phyloP scores from a whole-genome alignment of 1,140 invertebrate species.

The Berghia stephanieae region DNA sequence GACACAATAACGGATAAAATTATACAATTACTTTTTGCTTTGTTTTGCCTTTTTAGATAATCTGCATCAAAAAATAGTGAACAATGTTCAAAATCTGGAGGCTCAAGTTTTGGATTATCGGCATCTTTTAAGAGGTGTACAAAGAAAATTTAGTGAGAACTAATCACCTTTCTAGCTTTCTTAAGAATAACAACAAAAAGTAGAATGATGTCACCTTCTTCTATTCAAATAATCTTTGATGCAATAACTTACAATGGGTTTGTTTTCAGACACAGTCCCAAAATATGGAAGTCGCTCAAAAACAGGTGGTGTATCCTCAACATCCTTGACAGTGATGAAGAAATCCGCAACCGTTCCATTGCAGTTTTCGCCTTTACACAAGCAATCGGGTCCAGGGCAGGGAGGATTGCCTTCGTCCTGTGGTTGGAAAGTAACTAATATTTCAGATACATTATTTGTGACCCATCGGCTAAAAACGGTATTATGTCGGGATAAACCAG shows the following conservation, averaged over 20 bases:
- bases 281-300: slow-evolving; percentile 4
- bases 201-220: not conserved
- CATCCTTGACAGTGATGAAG: slow-evolving; percentile 17
- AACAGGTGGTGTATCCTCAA: slow-evolving; percentile 9
- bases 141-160: no score
- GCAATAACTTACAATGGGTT: slow-evolving; percentile 1
- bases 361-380: not conserved
- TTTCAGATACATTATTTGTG: not conserved
- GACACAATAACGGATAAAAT: no score
- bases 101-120: no score
- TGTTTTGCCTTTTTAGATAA: no score
- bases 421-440: not conserved
- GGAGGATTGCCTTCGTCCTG: not conserved
- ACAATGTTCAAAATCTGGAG: no score
- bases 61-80: no score
- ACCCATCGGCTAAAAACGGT: not conserved
- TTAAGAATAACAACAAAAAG: no score
- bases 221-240: not conserved
- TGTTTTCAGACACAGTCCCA: not conserved
- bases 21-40: no score
- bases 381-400: not conserved
- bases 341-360: not conserved
- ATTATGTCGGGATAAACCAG: not conserved
- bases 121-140: no score
- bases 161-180: no score